Percentiles rank a stretch among this genome's conserved stretches.
Conservation (phyloP, 2,113 vertebrate genomes). For the Alectura lathami region DNA sequence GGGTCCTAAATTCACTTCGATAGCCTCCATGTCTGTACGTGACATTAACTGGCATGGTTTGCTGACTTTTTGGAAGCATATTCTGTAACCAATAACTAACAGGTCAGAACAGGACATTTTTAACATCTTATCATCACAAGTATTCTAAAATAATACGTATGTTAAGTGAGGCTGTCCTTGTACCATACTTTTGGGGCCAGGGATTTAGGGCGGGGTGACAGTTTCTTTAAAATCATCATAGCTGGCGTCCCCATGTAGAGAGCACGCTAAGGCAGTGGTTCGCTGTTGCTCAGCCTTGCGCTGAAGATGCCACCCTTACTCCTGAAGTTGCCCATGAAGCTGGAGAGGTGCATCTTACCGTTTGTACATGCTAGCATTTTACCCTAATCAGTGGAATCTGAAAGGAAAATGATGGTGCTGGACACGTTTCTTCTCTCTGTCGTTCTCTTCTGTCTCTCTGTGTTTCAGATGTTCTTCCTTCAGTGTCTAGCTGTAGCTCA, state of each 20-base stretch:
- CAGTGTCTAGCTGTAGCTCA: background rate
- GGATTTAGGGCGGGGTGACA: background rate
- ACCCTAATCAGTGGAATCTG: background rate
- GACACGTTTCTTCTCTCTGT: background rate
- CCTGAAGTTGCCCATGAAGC: background rate
- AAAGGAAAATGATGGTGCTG: background rate
- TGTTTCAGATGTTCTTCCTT: background rate
- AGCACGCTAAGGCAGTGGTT: background rate
- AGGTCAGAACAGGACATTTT: background rate
- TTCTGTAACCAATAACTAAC: background rate
- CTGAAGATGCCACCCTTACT: background rate
- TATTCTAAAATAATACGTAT: background rate
- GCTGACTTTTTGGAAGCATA: background rate
- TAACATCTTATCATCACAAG: background rate
- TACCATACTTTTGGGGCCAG: background rate
- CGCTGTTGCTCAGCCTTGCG: background rate
- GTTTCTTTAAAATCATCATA: background rate
- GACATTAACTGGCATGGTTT: accelerated
- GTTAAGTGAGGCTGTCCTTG: background rate
- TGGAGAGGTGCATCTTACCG: background rate
- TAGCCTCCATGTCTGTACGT: background rate
- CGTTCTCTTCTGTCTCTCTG: background rate
- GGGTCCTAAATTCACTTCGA: background rate
- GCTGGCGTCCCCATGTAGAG: background rate
- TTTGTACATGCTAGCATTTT: background rate